These are phyloP conservation scores for Unio delphinus DNA, from an alignment of 2,888 invertebrate species.

Conservation along the genomic window DNA sequence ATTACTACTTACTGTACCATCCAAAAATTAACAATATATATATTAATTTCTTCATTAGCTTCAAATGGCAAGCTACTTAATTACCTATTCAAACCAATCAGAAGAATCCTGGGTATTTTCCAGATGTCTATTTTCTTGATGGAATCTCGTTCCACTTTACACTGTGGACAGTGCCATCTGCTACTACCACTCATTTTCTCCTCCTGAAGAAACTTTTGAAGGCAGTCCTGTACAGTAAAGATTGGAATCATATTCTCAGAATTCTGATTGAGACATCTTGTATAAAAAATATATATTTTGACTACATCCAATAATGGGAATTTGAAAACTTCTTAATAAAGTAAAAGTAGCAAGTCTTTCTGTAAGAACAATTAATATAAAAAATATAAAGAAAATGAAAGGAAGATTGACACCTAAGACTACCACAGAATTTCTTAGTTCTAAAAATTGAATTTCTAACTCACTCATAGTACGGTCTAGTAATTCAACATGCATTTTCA, in stretches of 20 bases:
- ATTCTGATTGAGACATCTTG: background rate
- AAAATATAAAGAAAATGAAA: too few species aligned
- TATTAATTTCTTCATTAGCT: background rate
- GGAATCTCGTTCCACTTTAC: slow-evolving; percentile 84
- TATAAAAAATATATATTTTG: background rate
- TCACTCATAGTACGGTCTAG: too few species aligned
- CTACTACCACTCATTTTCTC: slow-evolving; percentile 82
- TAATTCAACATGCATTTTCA: too few species aligned
- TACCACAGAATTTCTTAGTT: too few species aligned
- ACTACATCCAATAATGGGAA: background rate
- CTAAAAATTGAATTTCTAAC: too few species aligned
- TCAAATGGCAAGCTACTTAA: background rate
- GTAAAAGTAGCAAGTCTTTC: too few species aligned
- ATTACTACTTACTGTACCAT: too few species aligned
- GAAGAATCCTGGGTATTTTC: slow-evolving; percentile 85
- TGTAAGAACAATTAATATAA: too few species aligned
- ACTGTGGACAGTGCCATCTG: slow-evolving; percentile 86
- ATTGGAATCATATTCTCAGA: background rate
- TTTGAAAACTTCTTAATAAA: too few species aligned
- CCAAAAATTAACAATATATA: too few species aligned
- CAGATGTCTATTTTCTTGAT: slow-evolving; percentile 89
- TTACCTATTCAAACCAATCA: slow-evolving; percentile 88
- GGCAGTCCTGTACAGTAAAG: slow-evolving; percentile 79
- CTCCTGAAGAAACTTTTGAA: slow-evolving; percentile 83
- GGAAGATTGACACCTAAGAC: too few species aligned